Evolutionary conservation across 2,888 invertebrate species (phyloP), one percentile per base, ranked within the genome.

Genomic region (Cybosia mesomella): DNA sequence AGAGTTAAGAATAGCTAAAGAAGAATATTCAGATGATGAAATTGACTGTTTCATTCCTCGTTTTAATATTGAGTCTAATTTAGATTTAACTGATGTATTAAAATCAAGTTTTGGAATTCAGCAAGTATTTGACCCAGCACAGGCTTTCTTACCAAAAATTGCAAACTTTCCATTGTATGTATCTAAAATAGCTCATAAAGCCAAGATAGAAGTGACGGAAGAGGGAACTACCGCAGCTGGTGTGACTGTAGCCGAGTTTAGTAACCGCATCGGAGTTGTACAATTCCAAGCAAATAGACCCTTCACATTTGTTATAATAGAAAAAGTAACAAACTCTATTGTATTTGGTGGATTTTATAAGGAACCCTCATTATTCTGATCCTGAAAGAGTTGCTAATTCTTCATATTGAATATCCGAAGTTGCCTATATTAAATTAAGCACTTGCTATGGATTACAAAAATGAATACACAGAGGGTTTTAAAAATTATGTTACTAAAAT

Each of bases 151-250:
- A 57, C 91, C 95, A 0, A 86, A 90, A 15, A 95, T 97, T 79
- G 92, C 95, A 9, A 86, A 91, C 0, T 89, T 92, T 11, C 91
- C 95, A 4, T 83, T 96, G 67, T 95, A 91, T 85, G 93, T 97
- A 0, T 95, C 96, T 0, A 93, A 95, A 67, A 88, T 97, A 1
- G 91, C 97, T 5, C 97, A 97, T 83, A 97, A 96, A 83, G 97
- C 97, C 2, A 95, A 96, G 79, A 97, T 97, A 75, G 96, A 97
- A 80, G 97, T 97, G 0, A 96, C 96, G 18, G 97, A 97, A 85
- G 96, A 97, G 72, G 97, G 97, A 0, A 97, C 97, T 0, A 95
- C 95, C 34, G 97, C 97, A 0, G 92, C 96, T 0, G 97, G 96
- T 0, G 96, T 96, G 0, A 95, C 97, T 0, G 85, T 85, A 1